A percentile compares a stretch with the other conserved stretches of the same genome.
These are phyloP conservation scores for Sapayoa aenigma DNA, from an alignment of 2,113 vertebrate genomes.

Conservation along the genomic window DNA sequence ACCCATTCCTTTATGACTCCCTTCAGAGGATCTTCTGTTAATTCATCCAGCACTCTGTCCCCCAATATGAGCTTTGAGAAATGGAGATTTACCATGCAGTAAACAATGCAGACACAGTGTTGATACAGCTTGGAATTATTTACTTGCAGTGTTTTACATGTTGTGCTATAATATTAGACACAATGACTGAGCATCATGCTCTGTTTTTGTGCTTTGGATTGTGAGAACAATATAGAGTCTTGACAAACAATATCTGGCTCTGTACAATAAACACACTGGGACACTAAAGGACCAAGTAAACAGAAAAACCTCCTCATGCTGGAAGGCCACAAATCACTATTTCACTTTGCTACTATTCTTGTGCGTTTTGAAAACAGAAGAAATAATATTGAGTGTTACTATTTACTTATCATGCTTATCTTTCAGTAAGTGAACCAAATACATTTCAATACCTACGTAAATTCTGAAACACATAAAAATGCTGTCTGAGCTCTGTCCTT, in stretches of 20 bases:
- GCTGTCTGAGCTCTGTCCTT: not conserved
- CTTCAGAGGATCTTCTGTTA: not conserved
- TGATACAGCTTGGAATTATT: slow-evolving; percentile 41
- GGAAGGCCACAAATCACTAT: not conserved
- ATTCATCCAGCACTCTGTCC: not conserved
- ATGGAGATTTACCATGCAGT: not conserved
- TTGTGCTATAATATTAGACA: slow-evolving; percentile 40
- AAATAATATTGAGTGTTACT: not conserved
- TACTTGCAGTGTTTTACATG: slow-evolving; percentile 51
- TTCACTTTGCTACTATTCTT: slow-evolving; percentile 9
- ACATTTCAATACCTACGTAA: not conserved
- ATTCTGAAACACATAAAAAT: not conserved
- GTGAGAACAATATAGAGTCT: not conserved
- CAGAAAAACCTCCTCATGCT: slow-evolving; percentile 50
- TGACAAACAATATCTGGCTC: slow-evolving; percentile 19
- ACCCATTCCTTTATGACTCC: not conserved
- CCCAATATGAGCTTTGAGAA: not conserved
- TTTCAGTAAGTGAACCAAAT: not conserved
- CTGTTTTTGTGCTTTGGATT: slow-evolving; percentile 64
- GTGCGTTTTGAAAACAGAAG: not conserved
- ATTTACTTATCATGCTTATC: not conserved
- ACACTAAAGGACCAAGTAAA: not conserved
- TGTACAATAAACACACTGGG: slow-evolving; percentile 22
- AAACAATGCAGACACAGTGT: not conserved
- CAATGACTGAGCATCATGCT: slow-evolving; percentile 51